phyloP scores from a whole-genome alignment of 2,797 vertebrate species.

The Picus viridis region DNA sequence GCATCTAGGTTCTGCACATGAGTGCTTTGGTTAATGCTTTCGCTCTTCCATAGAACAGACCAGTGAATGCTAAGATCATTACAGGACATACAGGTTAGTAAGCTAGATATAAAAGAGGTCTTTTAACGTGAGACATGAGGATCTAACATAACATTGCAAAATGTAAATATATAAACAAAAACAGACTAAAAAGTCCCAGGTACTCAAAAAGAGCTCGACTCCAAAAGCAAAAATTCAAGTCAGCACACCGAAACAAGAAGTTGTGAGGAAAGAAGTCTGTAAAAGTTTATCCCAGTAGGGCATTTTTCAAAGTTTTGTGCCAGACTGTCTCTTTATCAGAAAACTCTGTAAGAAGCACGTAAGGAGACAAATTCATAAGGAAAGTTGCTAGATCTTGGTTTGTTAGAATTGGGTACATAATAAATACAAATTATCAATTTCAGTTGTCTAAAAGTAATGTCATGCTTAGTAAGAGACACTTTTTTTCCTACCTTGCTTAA shows the following conservation, averaged over 20 bases:
- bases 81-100: background rate
- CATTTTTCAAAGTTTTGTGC: background rate
- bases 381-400: background rate
- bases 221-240: conserved; percentile 9
- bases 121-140: background rate
- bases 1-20: background rate
- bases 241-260: conserved; percentile 36
- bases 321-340: background rate
- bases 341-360: background rate
- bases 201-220: conserved; percentile 44
- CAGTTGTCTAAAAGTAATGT: background rate
- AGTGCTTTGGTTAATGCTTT: background rate
- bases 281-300: background rate
- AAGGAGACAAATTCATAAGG: background rate
- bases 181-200: conserved; percentile 1
- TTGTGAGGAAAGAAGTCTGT: background rate
- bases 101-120: background rate
- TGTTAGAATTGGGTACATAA: background rate
- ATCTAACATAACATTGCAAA: background rate
- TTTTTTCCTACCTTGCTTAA: background rate
- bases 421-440: background rate
- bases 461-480: background rate
- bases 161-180: conserved; percentile 38
- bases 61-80: background rate
- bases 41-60: background rate